A percentile compares a stretch with the other conserved stretches of the same genome.
Conservation (phyloP, 1,140 invertebrate genomes). For the Bombus difficillimus region DNA sequence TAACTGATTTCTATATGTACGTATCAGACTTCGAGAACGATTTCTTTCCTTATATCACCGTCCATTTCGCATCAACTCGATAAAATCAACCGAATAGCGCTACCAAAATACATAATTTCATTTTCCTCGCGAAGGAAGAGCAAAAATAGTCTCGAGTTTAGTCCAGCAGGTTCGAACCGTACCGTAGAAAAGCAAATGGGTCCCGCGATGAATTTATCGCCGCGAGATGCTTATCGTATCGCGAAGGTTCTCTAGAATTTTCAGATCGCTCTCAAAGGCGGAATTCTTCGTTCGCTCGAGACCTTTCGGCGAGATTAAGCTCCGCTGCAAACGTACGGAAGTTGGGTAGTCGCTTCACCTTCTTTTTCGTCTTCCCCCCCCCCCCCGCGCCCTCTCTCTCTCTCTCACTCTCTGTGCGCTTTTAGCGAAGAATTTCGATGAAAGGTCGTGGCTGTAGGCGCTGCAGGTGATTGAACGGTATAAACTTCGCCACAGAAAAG, state of each 20-base stretch:
- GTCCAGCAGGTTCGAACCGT: background rate
- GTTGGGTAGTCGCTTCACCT: background rate
- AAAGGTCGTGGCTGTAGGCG: slow-evolving; percentile 33
- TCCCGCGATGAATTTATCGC: background rate
- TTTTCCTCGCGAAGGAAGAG: background rate
- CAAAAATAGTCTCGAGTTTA: background rate
- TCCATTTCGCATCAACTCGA: background rate
- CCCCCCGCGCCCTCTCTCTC: background rate
- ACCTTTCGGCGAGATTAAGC: slow-evolving; percentile 51
- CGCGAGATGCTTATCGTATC: background rate
- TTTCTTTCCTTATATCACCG: too few species aligned
- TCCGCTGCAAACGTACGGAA: slow-evolving; percentile 21
- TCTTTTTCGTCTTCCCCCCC: slow-evolving; percentile 1
- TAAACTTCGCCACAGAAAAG: background rate
- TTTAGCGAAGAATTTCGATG: slow-evolving; percentile 47
- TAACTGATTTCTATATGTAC: background rate
- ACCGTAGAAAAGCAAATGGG: background rate
- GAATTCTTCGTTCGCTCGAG: slow-evolving; percentile 26
- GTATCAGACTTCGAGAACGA: too few species aligned
- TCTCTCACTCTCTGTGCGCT: background rate
- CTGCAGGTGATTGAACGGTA: background rate
- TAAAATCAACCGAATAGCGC: background rate
- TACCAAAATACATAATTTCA: slow-evolving; percentile 10
- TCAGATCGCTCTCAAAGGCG: slow-evolving; percentile 10
- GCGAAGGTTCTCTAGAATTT: slow-evolving; percentile 15